These are phyloP conservation scores for Thereva unica DNA, from an alignment of 2,888 invertebrate species.

Conservation along the genomic window DNA sequence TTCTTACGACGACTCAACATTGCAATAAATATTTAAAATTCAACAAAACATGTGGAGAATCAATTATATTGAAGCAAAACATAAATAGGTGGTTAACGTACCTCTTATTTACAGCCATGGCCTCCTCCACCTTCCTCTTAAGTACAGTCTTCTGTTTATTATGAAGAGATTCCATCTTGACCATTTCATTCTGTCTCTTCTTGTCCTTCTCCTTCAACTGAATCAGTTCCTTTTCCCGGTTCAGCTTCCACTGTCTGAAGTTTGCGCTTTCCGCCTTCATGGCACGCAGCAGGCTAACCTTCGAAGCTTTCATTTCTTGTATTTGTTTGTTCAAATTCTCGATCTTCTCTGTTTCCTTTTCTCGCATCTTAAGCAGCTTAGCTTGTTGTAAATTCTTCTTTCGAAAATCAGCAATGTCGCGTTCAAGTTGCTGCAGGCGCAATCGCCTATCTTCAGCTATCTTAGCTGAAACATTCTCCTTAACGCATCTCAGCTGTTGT, in stretches of 20 bases:
- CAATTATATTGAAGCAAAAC: no score
- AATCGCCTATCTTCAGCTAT: slow-evolving; percentile 76
- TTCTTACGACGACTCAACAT: no score
- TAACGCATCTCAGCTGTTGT: slow-evolving; percentile 66
- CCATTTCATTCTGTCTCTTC: slow-evolving; percentile 80
- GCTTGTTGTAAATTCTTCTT: slow-evolving; percentile 74
- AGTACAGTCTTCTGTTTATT: slow-evolving; percentile 81
- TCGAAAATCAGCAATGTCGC: slow-evolving; percentile 71
- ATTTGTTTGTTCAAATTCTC: slow-evolving; percentile 74
- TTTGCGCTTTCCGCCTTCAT: slow-evolving; percentile 84
- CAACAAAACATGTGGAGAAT: no score
- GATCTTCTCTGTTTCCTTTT: slow-evolving; percentile 79
- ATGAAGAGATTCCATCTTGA: slow-evolving; percentile 75
- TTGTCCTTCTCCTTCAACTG: slow-evolving; percentile 80
- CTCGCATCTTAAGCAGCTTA: slow-evolving; percentile 71
- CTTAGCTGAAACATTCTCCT: slow-evolving; percentile 65
- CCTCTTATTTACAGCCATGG: slow-evolving; percentile 80
- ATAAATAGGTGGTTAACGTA: no score
- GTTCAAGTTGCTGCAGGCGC: slow-evolving; percentile 76
- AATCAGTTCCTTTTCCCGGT: slow-evolving; percentile 77
- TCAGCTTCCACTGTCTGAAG: slow-evolving; percentile 79
- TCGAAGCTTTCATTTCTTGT: slow-evolving; percentile 74
- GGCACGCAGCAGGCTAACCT: slow-evolving; percentile 78
- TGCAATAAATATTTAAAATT: no score
- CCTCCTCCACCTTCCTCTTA: slow-evolving; percentile 87